Percentiles rank a stretch among this genome's conserved stretches.
Conservation (phyloP, 2,888 invertebrate genomes). For the Subacronicta megacephala region DNA sequence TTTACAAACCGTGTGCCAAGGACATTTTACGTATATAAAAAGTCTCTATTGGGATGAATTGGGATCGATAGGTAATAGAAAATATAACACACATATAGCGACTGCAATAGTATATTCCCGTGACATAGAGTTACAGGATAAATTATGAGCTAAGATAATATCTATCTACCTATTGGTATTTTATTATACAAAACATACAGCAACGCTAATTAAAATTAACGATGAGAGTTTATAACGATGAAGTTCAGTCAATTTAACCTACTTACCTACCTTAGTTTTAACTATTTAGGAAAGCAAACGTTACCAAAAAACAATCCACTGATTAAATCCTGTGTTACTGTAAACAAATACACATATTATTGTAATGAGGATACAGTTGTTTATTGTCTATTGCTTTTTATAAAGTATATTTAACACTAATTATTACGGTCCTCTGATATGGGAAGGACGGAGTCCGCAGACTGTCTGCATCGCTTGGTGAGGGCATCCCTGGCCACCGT, state of each 20-base stretch:
- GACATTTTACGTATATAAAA: too few species aligned
- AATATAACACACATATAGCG: background rate
- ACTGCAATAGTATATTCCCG: constrained; percentile 1
- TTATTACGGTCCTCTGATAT: constrained; percentile 59
- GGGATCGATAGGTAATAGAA: too few species aligned
- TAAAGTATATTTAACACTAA: constrained; percentile 4
- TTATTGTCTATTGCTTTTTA: too few species aligned
- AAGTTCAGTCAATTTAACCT: constrained; percentile 11
- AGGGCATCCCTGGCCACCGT: constrained; percentile 81
- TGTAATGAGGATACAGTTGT: too few species aligned
- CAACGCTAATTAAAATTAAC: constrained; percentile 32
- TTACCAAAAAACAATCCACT: too few species aligned
- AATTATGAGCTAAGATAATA: too few species aligned
- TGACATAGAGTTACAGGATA: too few species aligned
- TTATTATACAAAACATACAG: constrained; percentile 20
- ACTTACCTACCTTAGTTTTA: background rate
- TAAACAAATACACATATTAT: too few species aligned
- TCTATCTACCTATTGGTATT: background rate
- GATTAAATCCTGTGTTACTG: too few species aligned
- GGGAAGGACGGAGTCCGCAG: constrained; percentile 57
- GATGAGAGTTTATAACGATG: constrained; percentile 17
- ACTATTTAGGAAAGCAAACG: too few species aligned
- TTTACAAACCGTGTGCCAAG: too few species aligned
- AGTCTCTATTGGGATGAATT: too few species aligned
- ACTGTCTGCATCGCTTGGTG: constrained; percentile 60